Evolutionary conservation across 2,888 invertebrate genomes (phyloP).

Genomic region (Tetanocera ferruginea): DNA sequence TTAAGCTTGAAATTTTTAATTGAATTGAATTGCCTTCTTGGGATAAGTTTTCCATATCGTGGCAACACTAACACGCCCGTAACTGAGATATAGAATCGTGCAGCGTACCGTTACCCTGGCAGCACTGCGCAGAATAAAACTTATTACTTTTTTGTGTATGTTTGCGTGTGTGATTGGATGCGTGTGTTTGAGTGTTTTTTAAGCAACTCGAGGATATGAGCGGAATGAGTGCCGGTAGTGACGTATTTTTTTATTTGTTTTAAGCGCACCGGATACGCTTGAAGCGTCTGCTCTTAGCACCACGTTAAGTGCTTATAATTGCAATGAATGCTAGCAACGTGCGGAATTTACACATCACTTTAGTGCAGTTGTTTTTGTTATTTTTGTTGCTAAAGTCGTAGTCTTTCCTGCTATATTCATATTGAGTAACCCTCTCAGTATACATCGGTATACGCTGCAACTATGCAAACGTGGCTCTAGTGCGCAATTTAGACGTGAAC

Average conservation of each 20-base stretch:
- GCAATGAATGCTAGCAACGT: conserved; percentile 16
- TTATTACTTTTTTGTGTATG: conserved; percentile 2
- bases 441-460: background rate
- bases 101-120: background rate
- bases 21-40: conserved; percentile 48
- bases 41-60: conserved; percentile 30
- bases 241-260: too few species aligned
- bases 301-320: background rate
- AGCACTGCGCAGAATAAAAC: background rate
- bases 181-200: background rate
- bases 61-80: background rate
- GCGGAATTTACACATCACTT: conserved; percentile 16
- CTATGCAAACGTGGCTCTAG: background rate
- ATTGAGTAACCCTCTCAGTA: background rate
- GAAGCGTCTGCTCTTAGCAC: background rate
- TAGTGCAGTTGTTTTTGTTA: background rate
- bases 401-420: background rate
- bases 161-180: background rate
- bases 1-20: conserved; percentile 47
- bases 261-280: background rate
- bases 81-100: background rate
- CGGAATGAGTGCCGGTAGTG: background rate
- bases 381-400: background rate
- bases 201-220: background rate
- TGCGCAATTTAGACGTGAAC: background rate